Evolutionary conservation across 2,113 vertebrate species (phyloP).

Genomic region (sheep (Ovis aries)): ARS-UI_Ramb_v3.0 NC_056076.1:62215501-62216000

Average conservation of each 20-base stretch:
- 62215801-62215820: neutral
- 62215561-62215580: rapidly evolving
- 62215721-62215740: neutral
- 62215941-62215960: conserved; percentile 86
- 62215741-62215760: neutral
- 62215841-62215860: rapidly evolving
- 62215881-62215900: neutral
- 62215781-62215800: neutral
- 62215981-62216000: conserved; percentile 78
- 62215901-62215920: neutral
- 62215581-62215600: neutral
- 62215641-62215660: neutral
- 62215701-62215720: neutral
- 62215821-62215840: rapidly evolving
- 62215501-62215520: rapidly evolving
- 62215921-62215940: neutral
- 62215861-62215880: rapidly evolving
- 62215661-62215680: neutral
- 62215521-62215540: rapidly evolving
- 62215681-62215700: neutral
- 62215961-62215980: conserved; percentile 89
- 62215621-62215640: neutral
- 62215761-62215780: rapidly evolving
- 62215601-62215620: neutral
- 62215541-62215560: neutral